Evolutionary conservation across 2,797 vertebrate species (phyloP).

Genomic region (Ciconia nigra): DNA sequence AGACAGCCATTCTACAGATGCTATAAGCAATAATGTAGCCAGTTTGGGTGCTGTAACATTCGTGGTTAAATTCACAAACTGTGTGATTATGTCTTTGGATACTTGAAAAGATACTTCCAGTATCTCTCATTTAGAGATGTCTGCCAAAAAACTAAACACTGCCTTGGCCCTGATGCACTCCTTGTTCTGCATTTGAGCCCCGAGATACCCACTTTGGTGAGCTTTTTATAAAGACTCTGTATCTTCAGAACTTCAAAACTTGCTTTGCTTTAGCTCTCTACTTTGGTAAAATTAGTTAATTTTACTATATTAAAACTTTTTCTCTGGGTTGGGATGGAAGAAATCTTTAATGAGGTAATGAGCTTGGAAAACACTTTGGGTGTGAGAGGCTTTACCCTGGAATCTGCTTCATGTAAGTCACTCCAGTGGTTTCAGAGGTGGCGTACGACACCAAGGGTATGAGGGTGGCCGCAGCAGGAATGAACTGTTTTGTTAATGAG

Average conservation of each 20-base stretch:
- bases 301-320: neutral
- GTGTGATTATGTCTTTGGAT: neutral
- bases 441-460: accelerated
- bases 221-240: neutral
- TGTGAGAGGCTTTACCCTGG: neutral
- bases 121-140: neutral
- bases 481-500: slow-evolving; percentile 60
- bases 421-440: neutral
- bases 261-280: neutral
- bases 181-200: neutral
- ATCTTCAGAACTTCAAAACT: neutral
- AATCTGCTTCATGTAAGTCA: neutral
- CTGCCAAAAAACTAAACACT: neutral
- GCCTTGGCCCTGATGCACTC: accelerated
- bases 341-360: neutral
- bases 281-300: neutral
- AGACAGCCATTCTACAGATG: slow-evolving; percentile 52
- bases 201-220: neutral
- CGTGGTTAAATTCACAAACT: neutral
- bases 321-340: neutral
- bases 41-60: neutral
- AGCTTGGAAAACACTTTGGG: neutral
- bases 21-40: slow-evolving; percentile 72
- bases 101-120: neutral
- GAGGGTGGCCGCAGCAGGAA: neutral